Conservation (phyloP, 2,888 invertebrate genomes). For the Cremastobaeus sp. region DNA sequence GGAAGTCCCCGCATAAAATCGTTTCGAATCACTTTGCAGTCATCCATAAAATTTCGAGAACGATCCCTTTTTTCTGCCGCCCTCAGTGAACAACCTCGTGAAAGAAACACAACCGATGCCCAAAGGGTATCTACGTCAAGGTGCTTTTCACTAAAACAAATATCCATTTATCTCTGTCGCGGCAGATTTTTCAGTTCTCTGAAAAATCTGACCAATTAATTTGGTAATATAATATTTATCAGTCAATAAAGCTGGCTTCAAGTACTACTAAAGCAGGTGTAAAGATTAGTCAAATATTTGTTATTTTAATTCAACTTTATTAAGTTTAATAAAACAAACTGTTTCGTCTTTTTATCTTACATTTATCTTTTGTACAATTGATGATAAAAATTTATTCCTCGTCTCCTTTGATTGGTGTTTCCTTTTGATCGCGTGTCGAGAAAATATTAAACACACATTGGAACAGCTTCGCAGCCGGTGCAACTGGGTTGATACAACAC, state of each 20-base stretch:
- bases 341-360: too few relatives aligned
- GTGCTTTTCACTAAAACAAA: conserved; percentile 30
- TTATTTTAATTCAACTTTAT: too few relatives aligned
- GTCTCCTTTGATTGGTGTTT: conserved; percentile 23
- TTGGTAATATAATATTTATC: too few relatives aligned
- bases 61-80: conserved; percentile 47
- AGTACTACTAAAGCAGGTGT: too few relatives aligned
- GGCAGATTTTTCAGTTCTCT: too few relatives aligned
- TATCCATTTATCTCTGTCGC: too few relatives aligned
- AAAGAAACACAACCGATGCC: conserved; percentile 53
- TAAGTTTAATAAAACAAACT: too few relatives aligned
- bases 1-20: too few relatives aligned
- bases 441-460: conserved; percentile 44
- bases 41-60: conserved; percentile 54
- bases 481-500: conserved; percentile 55
- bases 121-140: conserved; percentile 31
- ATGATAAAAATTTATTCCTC: neutral
- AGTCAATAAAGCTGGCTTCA: too few relatives aligned
- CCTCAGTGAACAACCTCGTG: conserved; percentile 43
- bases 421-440: conserved; percentile 6
- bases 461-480: conserved; percentile 52
- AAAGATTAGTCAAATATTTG: too few relatives aligned
- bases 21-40: conserved; percentile 56
- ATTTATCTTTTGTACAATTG: conserved; percentile 5
- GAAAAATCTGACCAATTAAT: too few relatives aligned